These are phyloP conservation scores for Tonatia bakeri DNA, from an alignment of 2,113 vertebrate species.

Conservation along the genomic window DNA sequence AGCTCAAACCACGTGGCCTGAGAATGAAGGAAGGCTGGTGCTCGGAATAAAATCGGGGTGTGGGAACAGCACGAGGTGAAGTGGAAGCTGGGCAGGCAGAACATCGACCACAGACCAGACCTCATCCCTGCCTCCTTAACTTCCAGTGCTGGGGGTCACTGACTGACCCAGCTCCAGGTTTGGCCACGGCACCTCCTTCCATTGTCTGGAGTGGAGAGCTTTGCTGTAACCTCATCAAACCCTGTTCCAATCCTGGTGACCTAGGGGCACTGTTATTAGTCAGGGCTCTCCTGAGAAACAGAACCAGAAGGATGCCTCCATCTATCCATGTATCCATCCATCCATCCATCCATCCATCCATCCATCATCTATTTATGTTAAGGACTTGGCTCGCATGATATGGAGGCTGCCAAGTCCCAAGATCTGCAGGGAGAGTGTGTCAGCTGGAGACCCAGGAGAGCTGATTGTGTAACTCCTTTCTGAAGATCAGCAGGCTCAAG, in stretches of 20 bases:
- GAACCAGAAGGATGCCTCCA: not conserved
- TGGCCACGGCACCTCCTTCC: not conserved
- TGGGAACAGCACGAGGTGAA: not conserved
- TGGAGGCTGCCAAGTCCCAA: not conserved
- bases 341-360: not conserved
- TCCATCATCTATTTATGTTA: not conserved
- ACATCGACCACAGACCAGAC: accelerated
- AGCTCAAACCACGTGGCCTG: not conserved
- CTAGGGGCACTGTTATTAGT: not conserved
- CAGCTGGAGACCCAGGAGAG: not conserved
- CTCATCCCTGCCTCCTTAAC: not conserved
- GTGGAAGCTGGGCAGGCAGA: not conserved
- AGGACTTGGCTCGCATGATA: accelerated
- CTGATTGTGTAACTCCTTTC: not conserved
- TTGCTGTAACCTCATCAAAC: not conserved
- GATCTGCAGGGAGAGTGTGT: not conserved
- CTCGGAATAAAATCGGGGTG: not conserved
- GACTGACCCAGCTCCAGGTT: accelerated
- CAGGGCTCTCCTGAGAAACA: not conserved
- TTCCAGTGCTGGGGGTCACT: accelerated
- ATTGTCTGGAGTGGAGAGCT: not conserved
- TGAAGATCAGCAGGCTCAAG: not conserved
- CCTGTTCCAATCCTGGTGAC: not conserved
- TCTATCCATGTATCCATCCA: not conserved
- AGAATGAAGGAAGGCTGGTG: not conserved